Percentiles rank a stretch among this genome's conserved stretches.
Evolutionary conservation across 2,113 vertebrate species (phyloP).

Genomic region (Rynchops niger): DNA sequence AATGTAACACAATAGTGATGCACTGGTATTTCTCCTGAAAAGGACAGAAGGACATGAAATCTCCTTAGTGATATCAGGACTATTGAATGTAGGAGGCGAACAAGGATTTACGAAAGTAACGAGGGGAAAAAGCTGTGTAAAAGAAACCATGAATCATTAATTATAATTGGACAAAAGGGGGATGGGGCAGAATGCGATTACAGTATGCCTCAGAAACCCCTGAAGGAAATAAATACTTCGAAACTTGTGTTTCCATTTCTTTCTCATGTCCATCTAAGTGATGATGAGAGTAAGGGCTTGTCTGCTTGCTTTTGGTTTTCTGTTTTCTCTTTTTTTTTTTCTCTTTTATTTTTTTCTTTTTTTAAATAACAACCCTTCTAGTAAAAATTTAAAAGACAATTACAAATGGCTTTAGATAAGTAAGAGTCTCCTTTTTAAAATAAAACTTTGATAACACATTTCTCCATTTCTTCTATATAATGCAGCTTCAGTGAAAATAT

Average conservation of each 20-base stretch:
- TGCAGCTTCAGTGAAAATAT: slow-evolving; percentile 65
- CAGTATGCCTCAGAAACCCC: not conserved
- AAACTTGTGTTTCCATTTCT: slow-evolving; percentile 22
- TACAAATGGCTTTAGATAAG: slow-evolving; percentile 73
- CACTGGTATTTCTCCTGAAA: slow-evolving; percentile 68
- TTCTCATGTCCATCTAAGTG: not conserved
- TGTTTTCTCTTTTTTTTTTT: not conserved
- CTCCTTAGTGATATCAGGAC: slow-evolving; percentile 67
- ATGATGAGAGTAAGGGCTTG: slow-evolving; percentile 1
- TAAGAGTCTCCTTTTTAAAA: slow-evolving; percentile 74
- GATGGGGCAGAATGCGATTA: not conserved
- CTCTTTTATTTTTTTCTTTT: not conserved
- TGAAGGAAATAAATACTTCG: slow-evolving; percentile 4
- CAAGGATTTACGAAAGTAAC: slow-evolving; percentile 31
- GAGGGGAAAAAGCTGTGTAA: slow-evolving; percentile 29
- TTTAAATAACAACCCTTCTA: slow-evolving; percentile 45
- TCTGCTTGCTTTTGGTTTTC: not conserved
- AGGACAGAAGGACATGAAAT: slow-evolving; percentile 63
- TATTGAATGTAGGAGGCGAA: slow-evolving; percentile 63
- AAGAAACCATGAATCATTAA: slow-evolving; percentile 51
- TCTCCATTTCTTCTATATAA: slow-evolving; percentile 74
- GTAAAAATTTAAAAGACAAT: slow-evolving; percentile 53
- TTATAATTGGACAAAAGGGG: slow-evolving; percentile 10
- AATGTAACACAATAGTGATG: slow-evolving; percentile 65
- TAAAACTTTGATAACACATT: slow-evolving; percentile 71